Base-by-base conservation (phyloP, 2,113 vertebrate genomes). In the Phycodurus eques region DNA sequence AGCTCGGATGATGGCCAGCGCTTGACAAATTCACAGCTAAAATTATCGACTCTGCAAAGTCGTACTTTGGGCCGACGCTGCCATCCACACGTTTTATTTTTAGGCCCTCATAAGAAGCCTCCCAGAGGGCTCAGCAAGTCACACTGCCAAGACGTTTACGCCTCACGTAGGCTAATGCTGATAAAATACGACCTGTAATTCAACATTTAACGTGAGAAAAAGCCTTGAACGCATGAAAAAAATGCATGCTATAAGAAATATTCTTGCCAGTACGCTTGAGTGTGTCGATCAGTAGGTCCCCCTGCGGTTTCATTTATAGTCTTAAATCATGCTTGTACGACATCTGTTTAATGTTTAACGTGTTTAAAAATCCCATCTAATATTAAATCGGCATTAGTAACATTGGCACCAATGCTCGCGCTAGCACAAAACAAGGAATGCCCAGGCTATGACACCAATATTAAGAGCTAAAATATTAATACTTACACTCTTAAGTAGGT, bases 21-120 rank as follows among this genome's bases (percentile, higher is more conserved):
- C 67, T 81, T 70, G 76, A 86, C 82, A 84, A 80, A 90, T 86
- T 85, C 73, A 72, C 42, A 42, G 70, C 74, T 88, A 87, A 83
- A 85, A 85, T 85, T 78, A 84, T 74, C 77, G 9, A 22, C 14
- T 61, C 44, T 35, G 66, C 62, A 86, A 79, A 80, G 73, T 83
- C 80, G 74, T 75, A 71, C 61, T 68, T 62, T 22, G 70, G 70
- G 62, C 71, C 0, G 51, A 77, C 68, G 72, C 79, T 76, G 68
- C 79, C 78, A 76, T 83, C 73, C 72, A 75, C 79, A 72, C 13
- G 19, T 84, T 81, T 85, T 89, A 89, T 90, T 90, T 91, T 87
- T 85, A 88, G 88, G 35, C 11, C 0, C 76, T 85, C 81, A 87
- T 68, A 62, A 75, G 84, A 70, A 80, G 68, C 67, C 75, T 80